Evolutionary conservation across 2,113 vertebrate species (phyloP), one percentile per base, ranked within the genome.

Genomic region (Miniopterus natalensis): DNA sequence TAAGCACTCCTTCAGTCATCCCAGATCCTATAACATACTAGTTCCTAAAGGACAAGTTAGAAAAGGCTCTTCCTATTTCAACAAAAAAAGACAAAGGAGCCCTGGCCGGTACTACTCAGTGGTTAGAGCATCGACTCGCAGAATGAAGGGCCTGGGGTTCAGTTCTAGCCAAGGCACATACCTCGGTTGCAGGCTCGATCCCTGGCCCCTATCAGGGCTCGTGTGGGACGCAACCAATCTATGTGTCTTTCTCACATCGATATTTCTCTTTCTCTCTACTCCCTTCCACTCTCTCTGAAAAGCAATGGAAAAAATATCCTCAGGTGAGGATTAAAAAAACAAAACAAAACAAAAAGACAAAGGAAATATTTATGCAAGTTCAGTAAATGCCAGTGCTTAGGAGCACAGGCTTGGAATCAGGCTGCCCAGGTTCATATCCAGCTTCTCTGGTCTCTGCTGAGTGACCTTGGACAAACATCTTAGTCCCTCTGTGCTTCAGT

Each of bases 21-120:
- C 66, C 59, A 73, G n/a, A 40, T n/a, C 12, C 42, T 45, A 6
- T n/a, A 61, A 61, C 36, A 45, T n/a, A 27, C 15, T 20, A 31
- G 21, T 61, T 96, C 49, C 68, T 80, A 81, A 59, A 89, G 66
- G 61, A 75, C 27, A 12, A 75, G 40, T 77, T 70, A 81, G 53
- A 83, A 63, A 68, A 65, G 17, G 27, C 15, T 36, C 49, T 65
- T 87, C 25, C 49, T 88, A 18, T 63, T 65, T 42, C 36, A 51
- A 88, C 15, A 59, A 83, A 75, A 45, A 20, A 1, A 27, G 36
- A 36, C 36, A 36, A 36, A 36, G 36, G 36, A 36, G 36, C 36
- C 36, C 36, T 36, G 36, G 36, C 36, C 36, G 36, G 36, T 36
- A 36, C 36, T 36, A 36, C 36, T 36, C 36, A 36, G 36, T 36